These are phyloP conservation scores for Myotis findleyi DNA, from an alignment of 2,797 vertebrate species.

Conservation along the genomic window DNA sequence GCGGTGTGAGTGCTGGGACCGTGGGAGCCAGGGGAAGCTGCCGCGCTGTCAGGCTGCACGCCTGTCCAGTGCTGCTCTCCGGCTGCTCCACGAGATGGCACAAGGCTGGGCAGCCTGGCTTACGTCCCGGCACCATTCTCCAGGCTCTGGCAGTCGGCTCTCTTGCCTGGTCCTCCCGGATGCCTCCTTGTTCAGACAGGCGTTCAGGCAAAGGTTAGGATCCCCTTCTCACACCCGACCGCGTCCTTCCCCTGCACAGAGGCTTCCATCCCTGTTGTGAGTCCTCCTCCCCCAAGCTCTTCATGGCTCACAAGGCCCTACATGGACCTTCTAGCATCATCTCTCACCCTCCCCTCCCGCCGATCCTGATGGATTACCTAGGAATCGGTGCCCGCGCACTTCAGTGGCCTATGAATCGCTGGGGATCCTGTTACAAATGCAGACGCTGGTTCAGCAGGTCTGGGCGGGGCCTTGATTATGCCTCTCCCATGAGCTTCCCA, in stretches of 20 bases:
- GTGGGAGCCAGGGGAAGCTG: constrained; percentile 78
- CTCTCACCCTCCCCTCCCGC: neutral
- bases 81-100: neutral
- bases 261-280: neutral
- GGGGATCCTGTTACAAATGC: neutral
- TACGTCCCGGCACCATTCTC: neutral
- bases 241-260: too few relatives aligned
- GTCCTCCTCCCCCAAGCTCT: neutral
- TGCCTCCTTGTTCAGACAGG: neutral
- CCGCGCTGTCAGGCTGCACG: neutral
- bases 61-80: constrained; percentile 26
- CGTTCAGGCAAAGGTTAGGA: neutral
- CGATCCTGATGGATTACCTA: neutral
- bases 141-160: neutral
- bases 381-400: neutral
- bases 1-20: constrained; percentile 76
- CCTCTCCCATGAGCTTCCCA: neutral
- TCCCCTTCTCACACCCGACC: neutral
- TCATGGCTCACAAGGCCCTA: rapidly evolving
- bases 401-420: neutral
- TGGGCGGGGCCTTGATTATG: neutral
- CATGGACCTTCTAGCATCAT: neutral
- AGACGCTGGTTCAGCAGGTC: neutral
- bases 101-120: neutral
- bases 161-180: neutral